Percentiles rank a stretch among this genome's conserved stretches.
phyloP scores from a whole-genome alignment of 2,797 vertebrate genomes.

The Bufotes viridis region DNA sequence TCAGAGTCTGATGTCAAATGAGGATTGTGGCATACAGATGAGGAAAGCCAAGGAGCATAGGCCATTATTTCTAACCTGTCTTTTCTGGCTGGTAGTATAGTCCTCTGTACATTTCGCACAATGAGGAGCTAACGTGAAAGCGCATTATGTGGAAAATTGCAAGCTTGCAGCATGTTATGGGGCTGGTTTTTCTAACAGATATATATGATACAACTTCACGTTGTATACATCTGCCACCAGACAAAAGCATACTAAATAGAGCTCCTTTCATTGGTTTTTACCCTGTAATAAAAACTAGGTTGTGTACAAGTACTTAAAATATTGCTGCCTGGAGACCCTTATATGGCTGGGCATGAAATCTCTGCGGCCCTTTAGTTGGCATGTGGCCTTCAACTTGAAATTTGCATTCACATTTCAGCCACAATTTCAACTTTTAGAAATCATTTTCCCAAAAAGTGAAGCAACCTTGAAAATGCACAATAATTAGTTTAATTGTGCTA shows the following conservation, averaged over 20 bases:
- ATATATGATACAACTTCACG: neutral
- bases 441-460: no score
- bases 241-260: neutral
- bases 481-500: no score
- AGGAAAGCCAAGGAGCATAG: neutral
- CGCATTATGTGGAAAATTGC: neutral
- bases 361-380: no score
- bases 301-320: neutral
- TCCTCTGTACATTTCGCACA: neutral
- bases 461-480: no score
- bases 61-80: neutral
- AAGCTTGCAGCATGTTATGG: neutral
- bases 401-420: no score
- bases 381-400: no score
- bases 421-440: no score
- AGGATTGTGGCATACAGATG: constrained; percentile 28
- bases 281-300: neutral
- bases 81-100: neutral
- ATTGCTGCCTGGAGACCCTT: neutral
- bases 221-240: neutral
- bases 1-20: constrained; percentile 33
- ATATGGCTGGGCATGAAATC: no score
- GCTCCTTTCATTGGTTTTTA: neutral
- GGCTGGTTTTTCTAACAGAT: neutral
- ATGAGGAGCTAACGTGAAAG: neutral